Evolutionary conservation across 2,888 invertebrate species (phyloP).

Genomic region (Glaucopsyche alexis): DNA sequence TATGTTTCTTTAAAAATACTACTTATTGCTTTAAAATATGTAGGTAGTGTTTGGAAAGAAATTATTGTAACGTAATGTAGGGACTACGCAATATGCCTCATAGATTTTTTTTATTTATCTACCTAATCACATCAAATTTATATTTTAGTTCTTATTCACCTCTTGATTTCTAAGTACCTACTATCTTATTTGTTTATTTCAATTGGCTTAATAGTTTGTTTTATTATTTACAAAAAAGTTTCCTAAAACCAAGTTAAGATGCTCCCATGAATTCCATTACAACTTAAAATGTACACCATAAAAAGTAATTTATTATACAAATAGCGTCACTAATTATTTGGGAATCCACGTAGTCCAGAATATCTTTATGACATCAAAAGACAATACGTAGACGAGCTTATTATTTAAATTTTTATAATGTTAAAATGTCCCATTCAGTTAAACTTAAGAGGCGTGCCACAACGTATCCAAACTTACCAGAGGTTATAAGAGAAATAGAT

Average conservation of each 20-base stretch:
- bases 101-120: no score
- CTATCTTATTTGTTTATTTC: no score
- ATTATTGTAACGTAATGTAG: no score
- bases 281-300: not conserved
- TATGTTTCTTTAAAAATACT: no score
- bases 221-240: no score
- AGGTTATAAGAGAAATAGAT: not conserved
- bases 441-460: constrained; percentile 56
- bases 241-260: not conserved
- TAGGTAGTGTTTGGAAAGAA: no score
- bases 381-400: constrained; percentile 66
- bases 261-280: not conserved
- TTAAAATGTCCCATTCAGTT: constrained; percentile 67
- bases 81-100: no score
- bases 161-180: no score
- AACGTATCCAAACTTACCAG: constrained; percentile 38
- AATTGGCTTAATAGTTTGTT: no score
- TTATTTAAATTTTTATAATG: constrained; percentile 71
- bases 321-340: constrained; percentile 25
- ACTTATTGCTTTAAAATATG: no score
- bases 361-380: constrained; percentile 58
- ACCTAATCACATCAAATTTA: no score
- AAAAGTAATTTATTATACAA: not conserved
- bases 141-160: no score
- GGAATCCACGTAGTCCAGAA: constrained; percentile 34